Evolutionary conservation across 2,113 vertebrate genomes (phyloP).

Genomic region (Halichoeres trimaculatus): DNA sequence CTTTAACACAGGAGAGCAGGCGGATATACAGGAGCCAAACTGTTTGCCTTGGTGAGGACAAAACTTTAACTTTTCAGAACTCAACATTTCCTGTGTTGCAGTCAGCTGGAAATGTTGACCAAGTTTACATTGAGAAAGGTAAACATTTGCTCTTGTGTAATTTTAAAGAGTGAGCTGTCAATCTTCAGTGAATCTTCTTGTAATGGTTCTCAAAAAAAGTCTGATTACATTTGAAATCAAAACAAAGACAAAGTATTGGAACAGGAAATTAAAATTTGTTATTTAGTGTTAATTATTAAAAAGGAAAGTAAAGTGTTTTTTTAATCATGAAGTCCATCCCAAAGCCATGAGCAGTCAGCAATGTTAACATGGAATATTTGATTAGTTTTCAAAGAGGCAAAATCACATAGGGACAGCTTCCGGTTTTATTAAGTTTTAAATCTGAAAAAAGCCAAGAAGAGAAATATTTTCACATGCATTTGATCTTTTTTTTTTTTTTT

Average conservation of each 20-base stretch:
- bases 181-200: not conserved
- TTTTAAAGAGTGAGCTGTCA: not conserved
- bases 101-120: conserved; percentile 12
- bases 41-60: conserved; percentile 74
- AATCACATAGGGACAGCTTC: not conserved
- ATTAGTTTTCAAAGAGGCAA: conserved; percentile 25
- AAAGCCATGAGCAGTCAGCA: conserved; percentile 34
- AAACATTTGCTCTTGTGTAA: too few relatives aligned
- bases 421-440: not conserved
- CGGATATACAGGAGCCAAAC: conserved; percentile 35
- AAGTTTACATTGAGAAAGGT: not conserved
- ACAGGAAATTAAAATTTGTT: not conserved
- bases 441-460: not conserved
- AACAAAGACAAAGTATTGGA: not conserved
- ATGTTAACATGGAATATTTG: not conserved
- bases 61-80: conserved; percentile 24
- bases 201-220: not conserved
- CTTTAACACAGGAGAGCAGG: conserved; percentile 56
- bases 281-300: not conserved
- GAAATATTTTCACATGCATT: not conserved
- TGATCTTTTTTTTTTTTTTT: too few relatives aligned
- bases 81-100: conserved; percentile 2
- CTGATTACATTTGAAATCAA: not conserved
- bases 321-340: conserved; percentile 9
- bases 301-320: not conserved